Conservation (phyloP, 2,888 invertebrate genomes). For the Opisthograptis luteolata region DNA sequence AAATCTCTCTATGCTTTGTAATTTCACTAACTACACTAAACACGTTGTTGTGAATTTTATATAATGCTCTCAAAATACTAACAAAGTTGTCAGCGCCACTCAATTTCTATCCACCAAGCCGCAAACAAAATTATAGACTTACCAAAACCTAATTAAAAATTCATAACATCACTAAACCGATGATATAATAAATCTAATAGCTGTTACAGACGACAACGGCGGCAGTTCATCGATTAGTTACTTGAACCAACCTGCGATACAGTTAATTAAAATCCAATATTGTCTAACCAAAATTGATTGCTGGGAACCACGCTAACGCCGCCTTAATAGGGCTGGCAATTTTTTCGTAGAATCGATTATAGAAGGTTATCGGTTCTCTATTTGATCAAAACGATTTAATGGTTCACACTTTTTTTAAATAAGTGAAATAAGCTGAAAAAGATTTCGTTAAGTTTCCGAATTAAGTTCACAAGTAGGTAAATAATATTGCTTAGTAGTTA, state of each 20-base stretch:
- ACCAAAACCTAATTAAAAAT: slow-evolving; percentile 45
- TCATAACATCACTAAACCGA: slow-evolving; percentile 37
- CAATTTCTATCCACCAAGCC: background rate
- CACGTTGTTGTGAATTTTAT: no score
- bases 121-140: slow-evolving; percentile 7
- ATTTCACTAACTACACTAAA: no score
- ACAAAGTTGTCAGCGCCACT: background rate
- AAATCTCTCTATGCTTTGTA: no score
- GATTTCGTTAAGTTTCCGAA: no score
- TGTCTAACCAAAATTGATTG: slow-evolving; percentile 83
- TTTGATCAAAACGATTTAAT: background rate
- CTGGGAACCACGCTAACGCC: slow-evolving; percentile 57
- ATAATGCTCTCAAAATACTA: background rate
- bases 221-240: slow-evolving; percentile 63
- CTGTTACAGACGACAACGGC: slow-evolving; percentile 55
- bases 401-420: background rate
- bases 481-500: no score
- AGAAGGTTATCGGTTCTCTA: no score
- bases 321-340: slow-evolving; percentile 14
- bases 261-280: slow-evolving; percentile 84
- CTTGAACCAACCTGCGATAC: slow-evolving; percentile 64
- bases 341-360: background rate
- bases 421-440: no score
- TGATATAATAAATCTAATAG: slow-evolving; percentile 54
- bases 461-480: no score